Evolutionary conservation across 1,140 invertebrate species (phyloP).

Genomic region (Drosophila rufa): DNA sequence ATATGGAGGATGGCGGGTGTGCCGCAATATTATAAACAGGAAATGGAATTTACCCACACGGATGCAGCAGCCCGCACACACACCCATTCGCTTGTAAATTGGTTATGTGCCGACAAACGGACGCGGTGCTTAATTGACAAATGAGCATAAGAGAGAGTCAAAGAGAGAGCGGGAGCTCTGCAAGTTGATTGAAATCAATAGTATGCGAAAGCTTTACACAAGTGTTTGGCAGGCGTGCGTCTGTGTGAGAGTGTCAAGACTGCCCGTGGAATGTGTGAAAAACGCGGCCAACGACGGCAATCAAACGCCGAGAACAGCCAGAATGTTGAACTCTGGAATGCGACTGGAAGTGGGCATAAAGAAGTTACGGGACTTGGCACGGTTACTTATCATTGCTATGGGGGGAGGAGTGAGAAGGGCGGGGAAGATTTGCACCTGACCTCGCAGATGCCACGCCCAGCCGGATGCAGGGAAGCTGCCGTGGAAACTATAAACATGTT

Average conservation of each 20-base stretch:
- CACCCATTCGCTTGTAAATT: slow-evolving; percentile 43
- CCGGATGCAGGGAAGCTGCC: slow-evolving; percentile 21
- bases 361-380: slow-evolving; percentile 13
- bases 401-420: neutral
- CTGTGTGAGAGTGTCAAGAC: slow-evolving; percentile 42
- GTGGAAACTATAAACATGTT: slow-evolving; percentile 24
- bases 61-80: slow-evolving; percentile 29
- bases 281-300: slow-evolving; percentile 79
- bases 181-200: slow-evolving; percentile 82
- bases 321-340: slow-evolving; percentile 79
- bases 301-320: slow-evolving; percentile 57
- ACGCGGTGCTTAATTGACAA: slow-evolving; percentile 80
- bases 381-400: neutral
- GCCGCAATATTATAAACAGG: slow-evolving; percentile 78
- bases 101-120: slow-evolving; percentile 72
- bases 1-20: slow-evolving; percentile 15
- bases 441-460: slow-evolving; percentile 31
- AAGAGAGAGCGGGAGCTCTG: slow-evolving; percentile 43
- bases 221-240: slow-evolving; percentile 49
- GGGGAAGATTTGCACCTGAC: slow-evolving; percentile 61
- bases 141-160: slow-evolving; percentile 58
- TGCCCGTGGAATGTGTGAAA: slow-evolving; percentile 76
- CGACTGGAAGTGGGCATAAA: slow-evolving; percentile 33
- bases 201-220: slow-evolving; percentile 57
- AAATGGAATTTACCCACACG: slow-evolving; percentile 81